These are phyloP conservation scores for Salvator merianae DNA, from an alignment of 2,113 vertebrate species.

Conservation along the genomic window DNA sequence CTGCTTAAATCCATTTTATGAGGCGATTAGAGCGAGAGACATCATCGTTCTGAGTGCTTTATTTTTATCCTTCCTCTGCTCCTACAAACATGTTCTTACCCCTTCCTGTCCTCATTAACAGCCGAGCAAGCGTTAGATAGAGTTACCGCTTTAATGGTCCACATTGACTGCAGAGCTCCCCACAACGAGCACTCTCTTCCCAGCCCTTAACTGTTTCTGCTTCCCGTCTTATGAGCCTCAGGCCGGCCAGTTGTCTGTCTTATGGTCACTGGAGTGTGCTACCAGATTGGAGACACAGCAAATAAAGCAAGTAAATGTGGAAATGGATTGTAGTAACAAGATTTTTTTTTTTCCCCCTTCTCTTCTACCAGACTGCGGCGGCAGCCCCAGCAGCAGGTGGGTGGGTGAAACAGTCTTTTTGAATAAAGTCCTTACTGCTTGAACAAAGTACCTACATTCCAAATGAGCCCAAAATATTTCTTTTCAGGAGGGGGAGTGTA, in stretches of 20 bases:
- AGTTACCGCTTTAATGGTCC: slow-evolving; percentile 32
- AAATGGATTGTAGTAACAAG: background rate
- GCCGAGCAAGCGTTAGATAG: slow-evolving; percentile 13
- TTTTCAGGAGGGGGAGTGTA: background rate
- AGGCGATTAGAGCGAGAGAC: slow-evolving; percentile 43
- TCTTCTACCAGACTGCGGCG: too few species aligned
- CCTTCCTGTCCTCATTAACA: slow-evolving; percentile 26
- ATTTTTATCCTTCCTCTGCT: slow-evolving; percentile 35
- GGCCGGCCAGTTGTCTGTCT: slow-evolving; percentile 21
- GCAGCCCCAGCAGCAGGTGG: too few species aligned
- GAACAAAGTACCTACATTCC: background rate
- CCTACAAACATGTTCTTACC: background rate
- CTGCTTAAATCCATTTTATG: slow-evolving; percentile 48
- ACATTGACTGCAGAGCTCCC: background rate
- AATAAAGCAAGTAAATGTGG: slow-evolving; percentile 10
- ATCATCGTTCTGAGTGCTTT: slow-evolving; percentile 25
- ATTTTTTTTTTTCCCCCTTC: background rate
- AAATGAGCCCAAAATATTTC: background rate
- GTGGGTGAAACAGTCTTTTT: background rate
- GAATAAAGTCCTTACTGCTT: background rate
- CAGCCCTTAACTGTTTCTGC: background rate
- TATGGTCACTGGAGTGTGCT: slow-evolving; percentile 26
- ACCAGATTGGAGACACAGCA: slow-evolving; percentile 21
- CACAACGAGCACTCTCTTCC: background rate
- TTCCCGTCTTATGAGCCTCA: slow-evolving; percentile 16